Evolutionary conservation across 2,797 vertebrate species (phyloP), one percentile per base, ranked within the genome.

Genomic region (Thamnophis elegans): DNA sequence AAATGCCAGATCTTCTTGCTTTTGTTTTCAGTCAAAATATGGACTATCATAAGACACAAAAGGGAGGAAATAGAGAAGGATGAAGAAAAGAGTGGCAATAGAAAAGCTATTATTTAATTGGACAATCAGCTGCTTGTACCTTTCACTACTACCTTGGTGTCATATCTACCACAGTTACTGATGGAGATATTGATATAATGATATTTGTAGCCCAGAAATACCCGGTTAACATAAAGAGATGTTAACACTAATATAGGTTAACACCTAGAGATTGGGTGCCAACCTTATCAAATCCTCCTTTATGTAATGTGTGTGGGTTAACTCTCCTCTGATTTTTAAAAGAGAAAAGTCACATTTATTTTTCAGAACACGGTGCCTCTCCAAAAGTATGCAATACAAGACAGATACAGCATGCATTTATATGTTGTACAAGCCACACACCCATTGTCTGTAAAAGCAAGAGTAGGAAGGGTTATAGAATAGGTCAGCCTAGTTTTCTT

Each of bases 1-100:
- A 78, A 42, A 42, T 78, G 93, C 91, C 94, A 93, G 32, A 95
- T 89, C 95, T 91, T 93, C 93, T 95, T 93, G 94, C 94, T 93
- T 94, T 93, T 68, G 94, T 97, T 95, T 89, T 90, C 90, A 93
- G 91, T 90, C 82, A 93, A 42, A 95, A 95, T 73, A 25, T 87
- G 92, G 93, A 93, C 91, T 89, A 94, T 92, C 14, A 3, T 73
- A 73, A 82, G 73, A 82, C 78, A 78, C 20, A 25, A 4, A 94
- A 58, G 51, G 47, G 89, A 89, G 0, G 2, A 95, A 91, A 89
- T 59, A 62, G 88, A 59, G 42, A 54, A 13, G 18, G 54, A 87
- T 55, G n/a, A 55, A 56, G 28, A 32, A 87, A 87, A 47, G 4
- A 51, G 16, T n/a, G 32, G 12, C 28, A 87, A 12, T 56, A 87